Evolutionary conservation across 2,113 vertebrate genomes (phyloP).

Genomic region (Chlamydotis undulata): DNA sequence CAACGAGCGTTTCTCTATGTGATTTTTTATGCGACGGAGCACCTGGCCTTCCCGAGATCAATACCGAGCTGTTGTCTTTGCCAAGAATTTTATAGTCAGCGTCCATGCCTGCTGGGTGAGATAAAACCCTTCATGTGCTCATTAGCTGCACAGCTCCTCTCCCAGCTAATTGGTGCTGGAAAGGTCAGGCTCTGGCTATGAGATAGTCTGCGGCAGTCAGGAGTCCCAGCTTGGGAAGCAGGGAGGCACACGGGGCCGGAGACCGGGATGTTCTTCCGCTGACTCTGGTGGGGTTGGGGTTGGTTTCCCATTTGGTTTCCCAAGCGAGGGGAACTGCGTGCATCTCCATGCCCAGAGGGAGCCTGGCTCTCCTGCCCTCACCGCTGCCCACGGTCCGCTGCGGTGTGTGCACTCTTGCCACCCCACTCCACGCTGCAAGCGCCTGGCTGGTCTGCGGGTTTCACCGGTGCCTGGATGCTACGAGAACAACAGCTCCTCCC

Average conservation of each 20-base stretch:
- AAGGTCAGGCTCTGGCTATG: not conserved
- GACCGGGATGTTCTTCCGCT: accelerated
- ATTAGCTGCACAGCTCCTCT: not conserved
- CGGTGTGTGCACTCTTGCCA: accelerated
- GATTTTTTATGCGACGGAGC: not conserved
- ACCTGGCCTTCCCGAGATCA: not conserved
- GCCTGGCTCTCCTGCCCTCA: not conserved
- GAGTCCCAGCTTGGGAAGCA: not conserved
- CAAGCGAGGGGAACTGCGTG: accelerated
- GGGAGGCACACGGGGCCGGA: accelerated
- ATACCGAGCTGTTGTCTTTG: not conserved
- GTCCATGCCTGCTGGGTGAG: not conserved
- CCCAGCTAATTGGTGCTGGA: slow-evolving; percentile 5
- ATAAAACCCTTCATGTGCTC: slow-evolving; percentile 3
- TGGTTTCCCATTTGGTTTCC: not conserved
- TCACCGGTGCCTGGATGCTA: not conserved
- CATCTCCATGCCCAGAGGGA: not conserved
- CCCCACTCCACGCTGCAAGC: accelerated
- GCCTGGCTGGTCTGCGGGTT: not conserved
- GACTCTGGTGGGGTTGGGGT: accelerated
- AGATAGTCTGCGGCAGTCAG: not conserved
- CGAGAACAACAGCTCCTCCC: not conserved
- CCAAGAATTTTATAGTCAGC: not conserved
- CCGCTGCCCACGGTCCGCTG: not conserved
- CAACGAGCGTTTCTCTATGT: not conserved